These are phyloP conservation scores for Drosophila mayaguana DNA, from an alignment of 2,888 invertebrate species.

Conservation along the genomic window DNA sequence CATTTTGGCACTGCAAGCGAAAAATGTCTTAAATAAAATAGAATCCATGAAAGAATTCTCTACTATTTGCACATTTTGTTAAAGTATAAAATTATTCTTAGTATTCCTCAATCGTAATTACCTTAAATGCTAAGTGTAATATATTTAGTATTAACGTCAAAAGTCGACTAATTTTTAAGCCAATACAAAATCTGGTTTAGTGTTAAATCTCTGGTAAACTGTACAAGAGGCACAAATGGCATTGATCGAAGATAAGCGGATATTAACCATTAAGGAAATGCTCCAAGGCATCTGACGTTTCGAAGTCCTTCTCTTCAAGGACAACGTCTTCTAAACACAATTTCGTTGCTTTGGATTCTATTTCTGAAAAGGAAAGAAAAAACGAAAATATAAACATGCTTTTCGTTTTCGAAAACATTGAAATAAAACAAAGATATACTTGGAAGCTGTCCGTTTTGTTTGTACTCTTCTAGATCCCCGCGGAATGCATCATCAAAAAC, in stretches of 20 bases:
- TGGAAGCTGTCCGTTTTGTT: slow-evolving; percentile 87
- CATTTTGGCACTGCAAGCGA: neutral
- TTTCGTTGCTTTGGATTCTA: slow-evolving; percentile 75
- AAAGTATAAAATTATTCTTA: neutral
- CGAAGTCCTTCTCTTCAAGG: slow-evolving; percentile 86
- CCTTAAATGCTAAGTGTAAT: neutral
- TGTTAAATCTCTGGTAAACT: neutral
- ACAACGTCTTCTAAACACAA: slow-evolving; percentile 88
- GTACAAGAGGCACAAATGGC: slow-evolving; percentile 40
- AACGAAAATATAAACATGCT: neutral
- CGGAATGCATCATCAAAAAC: slow-evolving; percentile 90
- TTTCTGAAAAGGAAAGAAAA: slow-evolving; percentile 57
- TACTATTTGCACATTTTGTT: neutral
- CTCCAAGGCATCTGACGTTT: slow-evolving; percentile 87
- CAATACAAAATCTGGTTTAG: too few species aligned
- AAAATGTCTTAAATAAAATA: neutral
- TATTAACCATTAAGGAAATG: slow-evolving; percentile 87
- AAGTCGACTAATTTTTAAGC: too few species aligned
- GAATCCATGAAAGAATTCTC: neutral
- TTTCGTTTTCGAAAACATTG: neutral
- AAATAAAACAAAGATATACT: slow-evolving; percentile 84
- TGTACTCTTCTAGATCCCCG: slow-evolving; percentile 88
- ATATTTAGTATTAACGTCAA: neutral
- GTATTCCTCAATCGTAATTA: neutral
- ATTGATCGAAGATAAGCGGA: neutral